These are phyloP conservation scores for Oryzias melastigma DNA, from an alignment of 2,113 vertebrate genomes.

Conservation along the genomic window DNA sequence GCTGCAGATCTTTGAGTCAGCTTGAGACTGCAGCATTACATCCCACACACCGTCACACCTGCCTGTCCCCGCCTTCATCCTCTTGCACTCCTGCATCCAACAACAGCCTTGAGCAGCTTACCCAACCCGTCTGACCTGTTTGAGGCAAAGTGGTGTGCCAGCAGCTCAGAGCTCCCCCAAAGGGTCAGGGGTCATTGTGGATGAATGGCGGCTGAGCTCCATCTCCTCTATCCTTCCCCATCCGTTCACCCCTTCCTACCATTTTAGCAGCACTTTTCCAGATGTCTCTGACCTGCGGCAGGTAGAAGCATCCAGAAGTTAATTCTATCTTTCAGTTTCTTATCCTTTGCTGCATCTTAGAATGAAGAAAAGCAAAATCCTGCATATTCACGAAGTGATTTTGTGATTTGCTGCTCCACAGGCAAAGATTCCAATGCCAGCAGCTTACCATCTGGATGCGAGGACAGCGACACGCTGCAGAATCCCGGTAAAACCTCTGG, in stretches of 20 bases:
- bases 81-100: slow-evolving; percentile 40
- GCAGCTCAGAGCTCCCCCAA: slow-evolving; percentile 80
- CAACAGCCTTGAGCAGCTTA: slow-evolving; percentile 90
- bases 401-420: slow-evolving; percentile 37
- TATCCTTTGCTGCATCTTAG: background rate
- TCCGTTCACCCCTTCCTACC: slow-evolving; percentile 77
- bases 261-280: slow-evolving; percentile 25
- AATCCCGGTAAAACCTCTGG: slow-evolving; percentile 60
- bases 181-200: slow-evolving; percentile 71
- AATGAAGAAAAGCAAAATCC: background rate
- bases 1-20: background rate
- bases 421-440: slow-evolving; percentile 66
- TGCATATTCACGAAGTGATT: background rate
- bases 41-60: slow-evolving; percentile 47
- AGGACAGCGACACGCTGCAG: slow-evolving; percentile 61
- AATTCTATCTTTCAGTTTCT: slow-evolving; percentile 7
- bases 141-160: slow-evolving; percentile 84
- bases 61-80: slow-evolving; percentile 68
- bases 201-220: slow-evolving; percentile 87
- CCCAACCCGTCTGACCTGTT: slow-evolving; percentile 81
- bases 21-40: background rate
- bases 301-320: slow-evolving; percentile 53
- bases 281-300: slow-evolving; percentile 55
- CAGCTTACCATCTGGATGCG: slow-evolving; percentile 57
- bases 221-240: slow-evolving; percentile 87